phyloP scores from a whole-genome alignment of 2,113 vertebrate species.

The Xenus cinereus region DNA sequence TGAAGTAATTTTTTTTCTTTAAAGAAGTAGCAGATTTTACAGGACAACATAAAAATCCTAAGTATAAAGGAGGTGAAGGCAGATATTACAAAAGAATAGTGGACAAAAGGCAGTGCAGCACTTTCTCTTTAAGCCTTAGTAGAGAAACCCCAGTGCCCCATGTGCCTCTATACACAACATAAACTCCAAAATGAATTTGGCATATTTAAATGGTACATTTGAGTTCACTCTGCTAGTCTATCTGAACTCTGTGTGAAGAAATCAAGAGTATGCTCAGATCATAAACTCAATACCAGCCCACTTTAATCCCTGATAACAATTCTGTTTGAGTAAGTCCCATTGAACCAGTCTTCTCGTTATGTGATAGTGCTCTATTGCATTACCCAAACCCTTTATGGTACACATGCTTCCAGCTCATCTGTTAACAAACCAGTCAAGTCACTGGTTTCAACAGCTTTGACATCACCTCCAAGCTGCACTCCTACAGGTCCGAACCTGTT shows the following conservation, averaged over 20 bases:
- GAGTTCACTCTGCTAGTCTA: not conserved
- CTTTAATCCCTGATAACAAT: not conserved
- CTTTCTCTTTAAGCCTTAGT: not conserved
- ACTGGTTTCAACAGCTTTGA: conserved; percentile 36
- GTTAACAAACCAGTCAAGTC: conserved; percentile 11
- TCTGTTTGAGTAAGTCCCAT: not conserved
- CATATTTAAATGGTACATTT: not conserved
- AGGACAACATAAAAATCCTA: not conserved
- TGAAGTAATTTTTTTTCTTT: not conserved
- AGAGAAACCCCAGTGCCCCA: not conserved
- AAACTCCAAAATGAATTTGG: not conserved
- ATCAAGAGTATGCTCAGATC: not conserved
- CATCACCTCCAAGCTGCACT: not conserved
- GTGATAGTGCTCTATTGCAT: not conserved
- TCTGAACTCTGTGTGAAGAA: not conserved
- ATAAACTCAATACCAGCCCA: not conserved
- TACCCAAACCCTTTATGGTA: not conserved
- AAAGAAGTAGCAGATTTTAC: not conserved
- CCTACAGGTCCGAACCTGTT: conserved; percentile 17
- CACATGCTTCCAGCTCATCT: not conserved
- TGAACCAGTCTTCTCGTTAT: not conserved
- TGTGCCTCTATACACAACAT: not conserved
- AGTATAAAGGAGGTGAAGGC: not conserved
- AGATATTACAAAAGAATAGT: not conserved
- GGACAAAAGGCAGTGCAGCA: not conserved